Evolutionary conservation across 2,888 invertebrate species (phyloP), one percentile per base, ranked within the genome.

Genomic region (Hypena proboscidalis): DNA sequence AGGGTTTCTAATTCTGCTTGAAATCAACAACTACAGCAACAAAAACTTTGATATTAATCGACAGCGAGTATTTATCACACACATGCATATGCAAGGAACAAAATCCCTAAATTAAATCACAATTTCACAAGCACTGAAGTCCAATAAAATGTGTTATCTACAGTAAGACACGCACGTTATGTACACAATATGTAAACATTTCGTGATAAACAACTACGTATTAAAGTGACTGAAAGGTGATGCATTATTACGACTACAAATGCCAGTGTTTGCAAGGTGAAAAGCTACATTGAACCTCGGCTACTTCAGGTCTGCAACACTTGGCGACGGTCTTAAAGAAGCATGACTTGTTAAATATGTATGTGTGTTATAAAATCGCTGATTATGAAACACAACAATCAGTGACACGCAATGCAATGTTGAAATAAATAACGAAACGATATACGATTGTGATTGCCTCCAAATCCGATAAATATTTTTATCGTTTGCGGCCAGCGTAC

Each of bases 351-450:
- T 34, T 40, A 59, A 44, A 69, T 70, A 71, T 73, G 73, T 68
- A 79, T 76, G 77, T 81, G 81, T 81, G 82, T 77, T 72, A 80
- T 74, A 81, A 79, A 68, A 77, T 75, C 77, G 75, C 75, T 69
- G 61, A 60, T 61, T 57, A 64, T 59, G 67, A 65, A 76, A 72
- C 67, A 73, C 57, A 74, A 70, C 70, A 74, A 70, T 71, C 70
- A 74, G 68, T 74, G 74, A 74, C 71, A 80, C 77, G 77, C 70
- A 80, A 81, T 73, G 76, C 70, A 74, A 74, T 65, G 70, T 67
- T 70, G 62, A 72, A 64, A 63, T 67, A 62, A 68, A 65, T 60
- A 62, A 61, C 62, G 67, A 54, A 55, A 70, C 66, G 64, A 60
- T 62, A 72, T 64, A 67, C 68, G 67, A 48, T 29, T 54, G 78